phyloP scores from a whole-genome alignment of 2,888 invertebrate species.

The Lordiphosa andalusiaca region DNA sequence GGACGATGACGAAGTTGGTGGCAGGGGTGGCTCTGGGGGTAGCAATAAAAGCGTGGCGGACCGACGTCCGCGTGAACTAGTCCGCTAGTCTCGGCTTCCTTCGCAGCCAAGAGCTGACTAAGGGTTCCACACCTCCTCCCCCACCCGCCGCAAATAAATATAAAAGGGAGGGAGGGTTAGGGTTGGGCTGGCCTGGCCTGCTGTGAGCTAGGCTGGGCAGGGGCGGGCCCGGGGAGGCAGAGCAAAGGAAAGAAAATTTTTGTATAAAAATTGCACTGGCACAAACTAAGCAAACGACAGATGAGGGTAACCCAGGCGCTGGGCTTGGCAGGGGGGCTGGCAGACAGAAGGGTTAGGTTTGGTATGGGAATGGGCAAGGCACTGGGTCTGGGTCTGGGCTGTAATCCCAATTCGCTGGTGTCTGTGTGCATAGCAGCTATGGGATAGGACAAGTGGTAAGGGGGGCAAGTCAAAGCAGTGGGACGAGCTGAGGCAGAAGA shows the following conservation, averaged over 20 bases:
- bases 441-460: slow-evolving; percentile 32
- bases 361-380: slow-evolving; percentile 13
- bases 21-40: slow-evolving; percentile 13
- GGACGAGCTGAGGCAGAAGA: slow-evolving; percentile 6
- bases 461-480: slow-evolving; percentile 9
- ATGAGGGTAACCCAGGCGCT: slow-evolving; percentile 52
- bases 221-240: slow-evolving; percentile 1
- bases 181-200: slow-evolving; percentile 2
- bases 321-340: slow-evolving; percentile 1
- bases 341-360: slow-evolving; percentile 16
- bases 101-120: slow-evolving; percentile 42
- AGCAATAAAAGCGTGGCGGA: slow-evolving; percentile 55
- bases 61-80: slow-evolving; percentile 64
- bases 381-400: slow-evolving; percentile 10
- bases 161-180: slow-evolving; percentile 18
- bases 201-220: slow-evolving; percentile 13
- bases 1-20: slow-evolving; percentile 43
- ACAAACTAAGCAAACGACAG: slow-evolving; percentile 60
- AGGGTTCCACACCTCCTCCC: slow-evolving; percentile 19
- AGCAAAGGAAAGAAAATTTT: slow-evolving; percentile 62
- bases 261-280: slow-evolving; percentile 74
- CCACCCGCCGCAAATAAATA: slow-evolving; percentile 56
- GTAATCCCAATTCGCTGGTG: slow-evolving; percentile 55
- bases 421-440: slow-evolving; percentile 40
- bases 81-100: slow-evolving; percentile 50